phyloP scores from a whole-genome alignment of 1,140 invertebrate species.

The Brachionus koreanus region DNA sequence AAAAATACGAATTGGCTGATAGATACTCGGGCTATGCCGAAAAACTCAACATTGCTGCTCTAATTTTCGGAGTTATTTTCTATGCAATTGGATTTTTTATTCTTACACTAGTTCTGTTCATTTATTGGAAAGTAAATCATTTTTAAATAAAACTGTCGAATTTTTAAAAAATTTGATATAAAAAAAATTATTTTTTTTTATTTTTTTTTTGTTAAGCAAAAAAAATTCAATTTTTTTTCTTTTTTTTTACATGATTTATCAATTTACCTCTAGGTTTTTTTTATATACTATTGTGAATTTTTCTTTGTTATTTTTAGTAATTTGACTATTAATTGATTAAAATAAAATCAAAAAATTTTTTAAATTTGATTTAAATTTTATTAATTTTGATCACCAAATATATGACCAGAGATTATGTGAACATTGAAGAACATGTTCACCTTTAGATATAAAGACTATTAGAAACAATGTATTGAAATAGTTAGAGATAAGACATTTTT shows the following conservation, averaged over 20 bases:
- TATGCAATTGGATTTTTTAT: slow-evolving; percentile 44
- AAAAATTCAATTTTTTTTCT: neutral
- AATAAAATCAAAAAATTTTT: too few relatives aligned
- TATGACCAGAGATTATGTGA: too few relatives aligned
- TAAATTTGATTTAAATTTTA: too few relatives aligned
- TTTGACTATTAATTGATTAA: neutral
- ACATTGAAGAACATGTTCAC: too few relatives aligned
- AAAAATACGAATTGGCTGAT: slow-evolving; percentile 39
- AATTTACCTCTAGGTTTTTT: too few relatives aligned
- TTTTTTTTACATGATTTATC: too few relatives aligned
- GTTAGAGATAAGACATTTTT: too few relatives aligned
- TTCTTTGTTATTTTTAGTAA: neutral
- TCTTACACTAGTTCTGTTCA: slow-evolving; percentile 30
- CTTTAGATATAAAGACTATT: too few relatives aligned
- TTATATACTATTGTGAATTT: neutral
- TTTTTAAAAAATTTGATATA: neutral
- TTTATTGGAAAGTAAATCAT: slow-evolving; percentile 36
- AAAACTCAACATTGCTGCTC: slow-evolving; percentile 29
- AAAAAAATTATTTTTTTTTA: neutral
- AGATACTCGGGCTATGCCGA: slow-evolving; percentile 41
- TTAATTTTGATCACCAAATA: too few relatives aligned
- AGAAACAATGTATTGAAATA: too few relatives aligned
- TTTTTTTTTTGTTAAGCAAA: neutral
- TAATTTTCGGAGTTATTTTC: slow-evolving; percentile 41
- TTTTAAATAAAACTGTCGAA: slow-evolving; percentile 1